Evolutionary conservation across 2,888 invertebrate species (phyloP).

Genomic region (Stratiomys singularior): DNA sequence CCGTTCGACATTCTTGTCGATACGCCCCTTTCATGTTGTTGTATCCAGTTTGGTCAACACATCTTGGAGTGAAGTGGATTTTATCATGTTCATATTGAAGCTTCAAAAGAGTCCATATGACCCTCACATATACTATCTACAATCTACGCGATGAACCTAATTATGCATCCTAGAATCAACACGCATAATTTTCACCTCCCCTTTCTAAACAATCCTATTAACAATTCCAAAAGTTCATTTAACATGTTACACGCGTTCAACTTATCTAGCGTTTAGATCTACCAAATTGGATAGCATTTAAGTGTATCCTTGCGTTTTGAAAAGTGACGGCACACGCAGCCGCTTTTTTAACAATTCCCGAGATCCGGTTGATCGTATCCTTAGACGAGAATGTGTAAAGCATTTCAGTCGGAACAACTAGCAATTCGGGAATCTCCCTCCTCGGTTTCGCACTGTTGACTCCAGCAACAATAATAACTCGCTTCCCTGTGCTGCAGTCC

Average conservation of each 20-base stretch:
- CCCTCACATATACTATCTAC: too few species aligned
- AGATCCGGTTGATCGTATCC: conserved; percentile 44
- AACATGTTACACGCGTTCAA: conserved; percentile 44
- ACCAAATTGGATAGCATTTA: conserved; percentile 45
- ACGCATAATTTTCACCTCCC: background rate
- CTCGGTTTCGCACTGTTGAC: conserved; percentile 40
- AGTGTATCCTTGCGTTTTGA: conserved; percentile 20
- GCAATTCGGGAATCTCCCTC: background rate
- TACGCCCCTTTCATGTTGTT: too few species aligned
- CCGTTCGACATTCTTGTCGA: too few species aligned
- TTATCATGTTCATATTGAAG: too few species aligned
- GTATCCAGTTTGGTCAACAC: too few species aligned
- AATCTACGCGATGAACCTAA: too few species aligned
- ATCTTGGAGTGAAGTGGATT: too few species aligned
- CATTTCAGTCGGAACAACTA: background rate
- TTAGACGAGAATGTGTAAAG: conserved; percentile 17
- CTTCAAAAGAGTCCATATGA: too few species aligned
- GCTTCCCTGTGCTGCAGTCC: background rate
- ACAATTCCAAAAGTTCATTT: conserved; percentile 29
- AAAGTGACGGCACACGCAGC: conserved; percentile 50
- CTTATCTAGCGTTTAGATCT: conserved; percentile 40
- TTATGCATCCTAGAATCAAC: too few species aligned
- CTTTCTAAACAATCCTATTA: conserved; percentile 25
- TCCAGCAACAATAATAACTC: background rate
- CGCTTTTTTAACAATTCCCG: conserved; percentile 45